Evolutionary conservation across 1,140 invertebrate genomes (phyloP).

Genomic region (Zaprionus gabonicus): DNA sequence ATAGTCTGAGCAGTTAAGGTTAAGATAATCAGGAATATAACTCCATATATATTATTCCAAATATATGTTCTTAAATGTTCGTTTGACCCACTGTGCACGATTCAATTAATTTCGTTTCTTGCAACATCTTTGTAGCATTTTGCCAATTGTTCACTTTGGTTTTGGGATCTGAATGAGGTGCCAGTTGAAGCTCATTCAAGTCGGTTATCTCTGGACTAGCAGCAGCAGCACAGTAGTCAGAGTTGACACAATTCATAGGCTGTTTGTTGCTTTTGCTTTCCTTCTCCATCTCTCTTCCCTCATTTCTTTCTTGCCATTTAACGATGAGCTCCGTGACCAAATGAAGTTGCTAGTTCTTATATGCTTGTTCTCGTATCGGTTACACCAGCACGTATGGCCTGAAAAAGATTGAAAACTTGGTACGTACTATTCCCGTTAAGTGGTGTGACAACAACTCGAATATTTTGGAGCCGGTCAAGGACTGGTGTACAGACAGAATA

Average conservation of each 20-base stretch:
- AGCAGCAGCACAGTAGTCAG: not conserved
- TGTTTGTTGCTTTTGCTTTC: not conserved
- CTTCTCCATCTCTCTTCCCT: not conserved
- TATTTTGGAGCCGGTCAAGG: not conserved
- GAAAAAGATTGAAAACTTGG: not conserved
- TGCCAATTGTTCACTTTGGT: not conserved
- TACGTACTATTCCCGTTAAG: not conserved
- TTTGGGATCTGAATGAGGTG: not conserved
- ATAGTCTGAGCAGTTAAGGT: too few relatives aligned
- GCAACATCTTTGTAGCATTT: not conserved
- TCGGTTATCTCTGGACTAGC: not conserved
- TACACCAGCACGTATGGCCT: constrained; percentile 38
- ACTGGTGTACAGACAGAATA: too few relatives aligned
- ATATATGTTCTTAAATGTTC: too few relatives aligned
- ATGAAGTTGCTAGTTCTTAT: constrained; percentile 38
- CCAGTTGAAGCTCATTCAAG: not conserved
- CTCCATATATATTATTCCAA: too few relatives aligned
- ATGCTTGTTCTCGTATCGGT: constrained; percentile 48
- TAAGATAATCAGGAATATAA: too few relatives aligned
- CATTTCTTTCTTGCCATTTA: constrained; percentile 2
- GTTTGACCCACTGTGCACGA: too few relatives aligned
- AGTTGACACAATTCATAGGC: constrained; percentile 2
- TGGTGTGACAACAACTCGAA: constrained; percentile 11
- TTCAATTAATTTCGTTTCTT: too few relatives aligned
- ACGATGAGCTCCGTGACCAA: constrained; percentile 63